Conservation (phyloP, 2,888 invertebrate species). For the Seira ritae region DNA sequence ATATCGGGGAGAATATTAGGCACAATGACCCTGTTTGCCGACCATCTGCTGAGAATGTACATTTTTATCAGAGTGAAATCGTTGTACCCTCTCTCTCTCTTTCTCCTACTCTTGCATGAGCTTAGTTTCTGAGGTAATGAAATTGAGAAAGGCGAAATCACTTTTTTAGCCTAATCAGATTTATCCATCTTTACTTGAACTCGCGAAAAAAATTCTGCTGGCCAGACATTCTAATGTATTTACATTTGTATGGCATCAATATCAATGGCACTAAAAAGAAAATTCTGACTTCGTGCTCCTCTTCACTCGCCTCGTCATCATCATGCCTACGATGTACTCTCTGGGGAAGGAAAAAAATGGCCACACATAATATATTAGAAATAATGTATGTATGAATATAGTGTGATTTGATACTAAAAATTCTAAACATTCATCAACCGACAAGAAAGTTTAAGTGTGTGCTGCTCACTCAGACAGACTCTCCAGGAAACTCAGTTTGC, state of each 20-base stretch:
- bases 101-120: background rate
- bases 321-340: no score
- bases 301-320: no score
- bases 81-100: no score
- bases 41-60: slow-evolving; percentile 52
- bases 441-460: slow-evolving; percentile 39
- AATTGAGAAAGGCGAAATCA: slow-evolving; percentile 30
- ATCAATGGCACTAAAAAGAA: no score
- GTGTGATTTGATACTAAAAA: no score
- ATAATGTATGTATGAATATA: no score
- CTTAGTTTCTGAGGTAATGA: slow-evolving; percentile 20
- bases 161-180: slow-evolving; percentile 12
- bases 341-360: no score
- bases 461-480: slow-evolving; percentile 18
- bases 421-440: slow-evolving; percentile 29
- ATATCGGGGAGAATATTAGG: slow-evolving; percentile 29
- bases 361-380: no score
- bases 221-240: no score
- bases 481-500: slow-evolving; percentile 47
- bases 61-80: slow-evolving; percentile 13
- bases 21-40: slow-evolving; percentile 61
- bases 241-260: no score
- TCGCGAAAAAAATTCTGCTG: slow-evolving; percentile 9
- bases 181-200: slow-evolving; percentile 21
- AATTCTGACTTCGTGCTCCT: no score